Evolutionary conservation across 2,888 invertebrate genomes (phyloP).

Genomic region (Athetis lepigone): DNA sequence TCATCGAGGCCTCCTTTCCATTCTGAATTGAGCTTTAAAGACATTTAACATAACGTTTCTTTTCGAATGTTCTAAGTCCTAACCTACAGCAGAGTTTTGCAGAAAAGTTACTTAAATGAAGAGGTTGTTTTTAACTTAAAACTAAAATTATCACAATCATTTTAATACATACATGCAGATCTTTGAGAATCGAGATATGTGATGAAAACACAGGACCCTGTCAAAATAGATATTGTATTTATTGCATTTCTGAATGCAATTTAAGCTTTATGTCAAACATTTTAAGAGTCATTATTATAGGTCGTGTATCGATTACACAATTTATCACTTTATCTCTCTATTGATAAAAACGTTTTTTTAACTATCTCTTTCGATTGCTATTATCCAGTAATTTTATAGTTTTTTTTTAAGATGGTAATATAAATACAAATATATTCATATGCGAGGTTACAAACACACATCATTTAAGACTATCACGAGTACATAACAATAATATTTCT

Average conservation of each 20-base stretch:
- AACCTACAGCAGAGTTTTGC: constrained; percentile 1
- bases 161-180: constrained; percentile 57
- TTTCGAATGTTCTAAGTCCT: background rate
- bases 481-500: constrained; percentile 7
- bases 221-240: background rate
- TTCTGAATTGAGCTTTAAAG: too few species aligned
- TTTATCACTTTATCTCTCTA: too few species aligned
- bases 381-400: too few species aligned
- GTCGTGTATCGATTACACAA: background rate
- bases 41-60: too few species aligned
- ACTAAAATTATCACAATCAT: constrained; percentile 62
- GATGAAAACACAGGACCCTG: constrained; percentile 17
- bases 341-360: too few species aligned
- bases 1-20: too few species aligned
- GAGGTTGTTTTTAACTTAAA: constrained; percentile 44
- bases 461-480: background rate
- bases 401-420: background rate
- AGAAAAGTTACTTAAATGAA: background rate
- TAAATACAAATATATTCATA: constrained; percentile 1
- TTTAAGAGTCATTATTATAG: background rate
- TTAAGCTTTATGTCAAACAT: background rate
- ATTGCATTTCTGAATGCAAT: constrained; percentile 5
- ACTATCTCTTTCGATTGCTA: too few species aligned
- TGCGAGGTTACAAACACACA: constrained; percentile 33
- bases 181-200: constrained; percentile 48